These are phyloP conservation scores for Crypturellus undulatus DNA, from an alignment of 2,113 vertebrate species.

Conservation along the genomic window DNA sequence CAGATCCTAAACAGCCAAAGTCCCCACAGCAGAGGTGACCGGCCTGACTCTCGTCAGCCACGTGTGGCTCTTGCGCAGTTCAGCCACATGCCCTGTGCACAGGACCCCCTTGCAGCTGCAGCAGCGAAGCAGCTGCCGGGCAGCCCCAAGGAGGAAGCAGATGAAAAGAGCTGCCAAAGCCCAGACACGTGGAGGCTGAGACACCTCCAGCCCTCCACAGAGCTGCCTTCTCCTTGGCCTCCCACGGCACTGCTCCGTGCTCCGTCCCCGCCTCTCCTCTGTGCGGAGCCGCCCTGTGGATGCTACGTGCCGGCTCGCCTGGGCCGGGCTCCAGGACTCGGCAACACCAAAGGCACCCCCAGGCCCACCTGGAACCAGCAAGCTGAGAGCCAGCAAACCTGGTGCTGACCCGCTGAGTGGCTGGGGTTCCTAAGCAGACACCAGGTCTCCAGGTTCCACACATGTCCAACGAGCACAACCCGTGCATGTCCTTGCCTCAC, in stretches of 20 bases:
- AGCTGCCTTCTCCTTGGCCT: neutral
- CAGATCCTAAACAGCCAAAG: neutral
- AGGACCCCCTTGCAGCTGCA: neutral
- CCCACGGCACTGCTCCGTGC: neutral
- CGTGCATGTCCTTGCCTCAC: neutral
- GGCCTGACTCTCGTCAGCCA: neutral
- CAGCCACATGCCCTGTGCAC: accelerated
- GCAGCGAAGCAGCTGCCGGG: neutral
- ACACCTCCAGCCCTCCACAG: neutral
- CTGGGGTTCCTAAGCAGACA: neutral
- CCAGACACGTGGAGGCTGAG: accelerated
- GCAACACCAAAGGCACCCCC: neutral
- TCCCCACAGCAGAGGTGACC: neutral
- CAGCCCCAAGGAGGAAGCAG: too few relatives aligned
- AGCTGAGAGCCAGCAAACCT: neutral
- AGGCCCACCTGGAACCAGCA: neutral
- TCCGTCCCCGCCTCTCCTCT: neutral
- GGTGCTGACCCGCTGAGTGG: neutral
- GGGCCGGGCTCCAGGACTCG: neutral
- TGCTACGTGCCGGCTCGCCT: neutral
- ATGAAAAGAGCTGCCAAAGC: neutral
- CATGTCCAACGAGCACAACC: neutral
- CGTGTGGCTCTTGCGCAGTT: neutral
- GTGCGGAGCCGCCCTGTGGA: neutral
- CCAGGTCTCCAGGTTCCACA: neutral